Percentiles rank a stretch among this genome's conserved stretches.
Conservation (phyloP, 2,888 invertebrate genomes). For the Phasia obesa region DNA sequence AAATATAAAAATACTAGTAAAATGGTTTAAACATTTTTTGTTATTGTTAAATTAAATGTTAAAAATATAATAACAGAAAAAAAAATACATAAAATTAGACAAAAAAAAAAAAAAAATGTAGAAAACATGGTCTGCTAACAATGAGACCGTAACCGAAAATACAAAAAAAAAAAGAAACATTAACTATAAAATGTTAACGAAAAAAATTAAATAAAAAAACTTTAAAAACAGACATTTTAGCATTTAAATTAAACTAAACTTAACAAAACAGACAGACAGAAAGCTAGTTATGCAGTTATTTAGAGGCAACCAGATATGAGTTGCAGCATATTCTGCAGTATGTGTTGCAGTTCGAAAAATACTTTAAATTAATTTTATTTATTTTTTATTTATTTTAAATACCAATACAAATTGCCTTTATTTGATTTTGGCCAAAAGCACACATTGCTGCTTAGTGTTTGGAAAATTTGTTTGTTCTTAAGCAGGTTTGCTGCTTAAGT, state of each 20-base stretch:
- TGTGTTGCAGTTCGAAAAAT: constrained; percentile 15
- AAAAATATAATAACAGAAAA: constrained; percentile 2
- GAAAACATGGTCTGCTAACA: constrained; percentile 27
- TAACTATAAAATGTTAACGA: background rate
- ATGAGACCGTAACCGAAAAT: constrained; percentile 53
- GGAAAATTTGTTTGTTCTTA: constrained; percentile 1
- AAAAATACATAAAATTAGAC: background rate
- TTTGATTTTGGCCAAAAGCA: background rate
- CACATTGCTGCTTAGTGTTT: constrained; percentile 6
- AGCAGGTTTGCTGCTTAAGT: constrained; percentile 13
- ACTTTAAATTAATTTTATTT: constrained; percentile 24
- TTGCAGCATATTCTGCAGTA: background rate
- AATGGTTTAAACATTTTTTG: background rate
- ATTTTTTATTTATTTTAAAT: constrained; percentile 31
- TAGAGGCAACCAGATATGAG: background rate
- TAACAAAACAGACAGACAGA: constrained; percentile 11
- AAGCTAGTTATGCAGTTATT: background rate
- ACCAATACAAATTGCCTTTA: background rate
- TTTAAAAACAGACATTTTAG: constrained; percentile 1
- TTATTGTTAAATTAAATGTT: constrained; percentile 9
- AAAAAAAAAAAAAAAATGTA: background rate
- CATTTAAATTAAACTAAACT: background rate
- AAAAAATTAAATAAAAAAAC: constrained; percentile 8
- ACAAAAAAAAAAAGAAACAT: background rate
- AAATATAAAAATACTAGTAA: background rate